Base-by-base conservation (phyloP, 2,888 invertebrate genomes). In the Coelogynopora nodosa region DNA sequence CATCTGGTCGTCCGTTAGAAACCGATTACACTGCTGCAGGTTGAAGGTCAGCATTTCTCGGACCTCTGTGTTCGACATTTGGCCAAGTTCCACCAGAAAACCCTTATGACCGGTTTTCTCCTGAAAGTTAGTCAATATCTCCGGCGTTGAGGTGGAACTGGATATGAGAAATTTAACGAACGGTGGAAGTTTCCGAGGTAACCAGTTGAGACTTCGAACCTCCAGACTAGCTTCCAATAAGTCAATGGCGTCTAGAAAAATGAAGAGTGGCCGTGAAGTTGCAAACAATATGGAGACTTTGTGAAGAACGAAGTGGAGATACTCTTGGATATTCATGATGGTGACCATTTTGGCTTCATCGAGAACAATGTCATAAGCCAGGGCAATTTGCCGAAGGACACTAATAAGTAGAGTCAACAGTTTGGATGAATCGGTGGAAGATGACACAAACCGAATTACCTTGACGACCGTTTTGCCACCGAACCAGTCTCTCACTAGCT, bases 401-500 rank as follows among this genome's bases (percentile, higher is more conserved):
- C 89, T 89, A n/a, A 88, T 31, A 13, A 89, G 84, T 10, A 88
- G 84, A 0, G 84, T 82, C 26, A 88, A 86, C 0, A 89, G 88
- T n/a, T 89, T 88, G 0, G 89, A 88, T n/a, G 89, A 89, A 30
- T 88, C 88, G 0, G 89, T 88, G 2, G 90, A 89, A 0, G 90
- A 90, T 0, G 90, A 89, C 0, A 90, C 87, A 87, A 89, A 89
- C n/a, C 90, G 84, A 0, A 89, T 74, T 2, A 90, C 87, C 27
- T 74, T 74, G 30, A 88, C 81, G 18, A 88, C 84, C 49, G 84
- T 87, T 10, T 88, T 67, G 0, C 31, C 30, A 0, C 88, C 84
- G 29, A 88, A 67, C 88, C 88, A 88, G 5, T 84, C n/a, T 0
- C 67, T 28, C 10, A 88, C 26, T 10, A 30, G 26, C 67, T 83